Evolutionary conservation across 2,888 invertebrate species (phyloP), one percentile per base, ranked within the genome.

Genomic region (Dynastes maya): DNA sequence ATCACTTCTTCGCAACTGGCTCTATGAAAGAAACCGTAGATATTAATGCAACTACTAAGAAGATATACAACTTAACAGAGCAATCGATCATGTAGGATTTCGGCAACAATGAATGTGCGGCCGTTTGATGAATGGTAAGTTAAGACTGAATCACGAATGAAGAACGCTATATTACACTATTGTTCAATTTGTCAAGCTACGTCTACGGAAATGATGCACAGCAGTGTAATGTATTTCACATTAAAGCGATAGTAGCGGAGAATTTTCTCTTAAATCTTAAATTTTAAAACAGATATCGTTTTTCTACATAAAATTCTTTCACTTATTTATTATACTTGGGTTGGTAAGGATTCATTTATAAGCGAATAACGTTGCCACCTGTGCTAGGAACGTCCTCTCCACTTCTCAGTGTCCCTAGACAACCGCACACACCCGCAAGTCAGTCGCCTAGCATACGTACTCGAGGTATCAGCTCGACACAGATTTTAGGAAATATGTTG

Each of bases 31-130:
- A 37, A 37, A 3, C 37, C 6, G 3, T 61, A 27, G 27, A 27
- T 61, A 27, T 61, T 61, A 27, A 61, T 58, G 58, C 9, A 72
- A 37, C 37, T 37, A 74, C 37, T 63, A 55, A 45, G 45, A n/a
- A 61, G 72, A 61, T 61, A 74, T 29, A 32, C 45, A n/a, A 58
- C 61, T 45, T 74, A 16, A 61, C 61, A 6, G 45, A 29, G 72
- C 58, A 72, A 72, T 72, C 72, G 16, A 72, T 72, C 72, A 74
- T 49, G 61, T 40, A 61, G 72, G 72, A 74, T 61, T 61, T 74
- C 61, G 27, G 29, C 61, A 61, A 61, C 61, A 74, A 74, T 61
- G 72, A 74, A 74, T 63, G 61, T 29, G 61, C 61, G 61, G 22
- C 72, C 29, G 49, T 16, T 27, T 74, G 71, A 71, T 71, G 71